Base-by-base conservation (phyloP, 2,113 vertebrate genomes). In the Tamias sibiricus region DNA sequence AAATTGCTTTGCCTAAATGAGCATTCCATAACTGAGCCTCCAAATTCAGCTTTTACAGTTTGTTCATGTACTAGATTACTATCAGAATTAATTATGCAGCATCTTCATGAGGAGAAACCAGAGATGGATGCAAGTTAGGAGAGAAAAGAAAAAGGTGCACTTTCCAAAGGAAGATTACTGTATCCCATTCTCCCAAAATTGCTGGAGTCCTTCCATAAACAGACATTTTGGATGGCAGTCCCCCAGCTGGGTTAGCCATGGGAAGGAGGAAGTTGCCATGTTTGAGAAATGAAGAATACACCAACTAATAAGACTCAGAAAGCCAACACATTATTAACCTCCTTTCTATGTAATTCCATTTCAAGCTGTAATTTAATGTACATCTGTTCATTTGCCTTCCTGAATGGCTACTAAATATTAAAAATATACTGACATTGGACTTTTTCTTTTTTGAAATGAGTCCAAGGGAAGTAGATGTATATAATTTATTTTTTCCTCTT, bases 21-120 rank as follows among this genome's bases (percentile, higher is more conserved):
- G 87, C 89, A 72, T 95, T 93, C 89, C 72, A 37, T 72, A 92
- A 90, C 79, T 20, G 47, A 96, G 76, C 86, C 86, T 94, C 94
- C 95, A 95, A 69, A 90, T 57, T 80, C 83, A 54, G 89, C 95
- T 80, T 93, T 95, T 68, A 90, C 79, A 83, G 83, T 79, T 87
- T 85, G 52, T 54, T 92, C 95, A 26, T 94, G 92, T 90, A 80
- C 87, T 69, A 4, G 32, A 57, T 72, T 88, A 92, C 95, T 90
- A 96, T 91, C 96, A 82, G 81, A 85, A 97, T 95, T 94, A 98
- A 98, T 97, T 97, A 97, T 94, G 94, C 94, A 96, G 97, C 88
- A 57, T 94, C 90, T 95, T 94, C 94, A 54, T 35, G 87, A 97
- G 72, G 62, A 90, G 81, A 94, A 95, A 97, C 87, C 93, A 87